Conservation (phyloP, 1,140 invertebrate species). For the Adelges cooleyi region DNA sequence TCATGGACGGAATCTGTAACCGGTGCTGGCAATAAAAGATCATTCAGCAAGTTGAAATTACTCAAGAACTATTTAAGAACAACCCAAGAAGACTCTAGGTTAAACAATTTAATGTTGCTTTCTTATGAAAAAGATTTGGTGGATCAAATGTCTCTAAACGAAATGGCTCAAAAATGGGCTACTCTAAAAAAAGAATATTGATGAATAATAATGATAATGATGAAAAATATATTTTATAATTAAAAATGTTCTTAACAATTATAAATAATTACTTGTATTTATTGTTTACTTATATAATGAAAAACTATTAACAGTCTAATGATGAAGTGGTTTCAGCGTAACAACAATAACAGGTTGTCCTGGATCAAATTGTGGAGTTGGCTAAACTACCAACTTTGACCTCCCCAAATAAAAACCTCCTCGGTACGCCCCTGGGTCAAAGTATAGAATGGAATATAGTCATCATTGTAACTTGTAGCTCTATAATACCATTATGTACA, state of each 20-base stretch:
- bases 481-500: too few species aligned
- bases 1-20: neutral
- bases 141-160: conserved; percentile 3
- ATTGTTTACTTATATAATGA: neutral
- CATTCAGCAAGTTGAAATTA: conserved; percentile 5
- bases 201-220: neutral
- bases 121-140: neutral
- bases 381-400: too few species aligned
- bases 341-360: neutral
- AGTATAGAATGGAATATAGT: too few species aligned
- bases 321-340: neutral
- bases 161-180: neutral
- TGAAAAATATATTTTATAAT: neutral
- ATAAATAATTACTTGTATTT: neutral
- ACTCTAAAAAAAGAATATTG: conserved; percentile 14
- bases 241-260: neutral
- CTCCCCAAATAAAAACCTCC: too few species aligned
- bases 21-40: conserved; percentile 3
- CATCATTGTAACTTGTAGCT: too few species aligned
- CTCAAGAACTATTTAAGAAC: conserved; percentile 10
- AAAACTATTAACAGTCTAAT: neutral
- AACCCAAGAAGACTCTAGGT: neutral
- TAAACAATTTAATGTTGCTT: neutral
- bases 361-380: neutral
- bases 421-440: too few species aligned